Evolutionary conservation across 2,113 vertebrate species (phyloP).

Genomic region (Larimichthys crocea): DNA sequence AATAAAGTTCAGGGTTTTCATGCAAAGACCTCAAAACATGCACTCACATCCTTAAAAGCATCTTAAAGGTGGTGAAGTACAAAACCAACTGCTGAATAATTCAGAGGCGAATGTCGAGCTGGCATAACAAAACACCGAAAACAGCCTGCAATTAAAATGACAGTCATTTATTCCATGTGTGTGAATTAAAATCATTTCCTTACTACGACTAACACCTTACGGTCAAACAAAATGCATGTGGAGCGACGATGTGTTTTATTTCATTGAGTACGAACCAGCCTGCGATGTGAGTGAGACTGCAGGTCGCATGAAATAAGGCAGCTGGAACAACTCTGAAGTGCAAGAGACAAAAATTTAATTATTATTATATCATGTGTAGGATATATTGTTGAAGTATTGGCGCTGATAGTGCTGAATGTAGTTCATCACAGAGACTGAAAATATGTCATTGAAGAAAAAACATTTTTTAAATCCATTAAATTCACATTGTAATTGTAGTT

Average conservation of each 20-base stretch:
- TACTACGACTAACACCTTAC: not conserved
- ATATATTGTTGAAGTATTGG: not conserved
- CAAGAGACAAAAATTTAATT: not conserved
- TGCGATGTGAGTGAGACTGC: not conserved
- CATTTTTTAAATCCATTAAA: not conserved
- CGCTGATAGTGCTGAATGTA: not conserved
- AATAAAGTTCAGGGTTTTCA: constrained; percentile 75
- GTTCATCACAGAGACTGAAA: not conserved
- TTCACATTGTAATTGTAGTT: not conserved
- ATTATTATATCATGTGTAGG: not conserved
- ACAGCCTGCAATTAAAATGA: constrained; percentile 58
- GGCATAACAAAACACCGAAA: constrained; percentile 66
- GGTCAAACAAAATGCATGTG: not conserved
- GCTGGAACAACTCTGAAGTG: not conserved
- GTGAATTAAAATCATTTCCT: constrained; percentile 28
- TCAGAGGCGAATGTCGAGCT: constrained; percentile 54
- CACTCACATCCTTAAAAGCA: constrained; percentile 79
- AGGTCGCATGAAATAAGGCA: not conserved
- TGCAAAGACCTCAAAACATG: constrained; percentile 80
- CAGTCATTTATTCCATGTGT: constrained; percentile 48
- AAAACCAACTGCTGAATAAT: constrained; percentile 81
- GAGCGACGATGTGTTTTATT: not conserved
- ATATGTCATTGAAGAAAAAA: not conserved
- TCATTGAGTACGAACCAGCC: not conserved
- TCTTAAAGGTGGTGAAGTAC: constrained; percentile 71